A percentile compares a stretch with the other conserved stretches of the same genome.
These are phyloP conservation scores for Noctuana brunneofusca DNA, from an alignment of 2,888 invertebrate genomes.

Conservation along the genomic window DNA sequence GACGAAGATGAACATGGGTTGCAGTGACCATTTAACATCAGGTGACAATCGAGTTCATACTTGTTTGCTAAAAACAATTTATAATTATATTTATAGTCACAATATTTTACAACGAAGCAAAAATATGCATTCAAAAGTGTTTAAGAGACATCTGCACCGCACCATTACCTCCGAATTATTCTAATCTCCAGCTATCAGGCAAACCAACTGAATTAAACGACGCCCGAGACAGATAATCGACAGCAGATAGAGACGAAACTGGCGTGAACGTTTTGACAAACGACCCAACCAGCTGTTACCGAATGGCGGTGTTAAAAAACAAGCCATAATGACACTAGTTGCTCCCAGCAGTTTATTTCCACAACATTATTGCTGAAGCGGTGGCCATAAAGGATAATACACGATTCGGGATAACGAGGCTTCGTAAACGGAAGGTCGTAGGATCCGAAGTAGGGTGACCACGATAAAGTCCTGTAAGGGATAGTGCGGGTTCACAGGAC, in stretches of 20 bases:
- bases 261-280: conserved; percentile 39
- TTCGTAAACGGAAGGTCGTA: conserved; percentile 41
- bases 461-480: conserved; percentile 40
- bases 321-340: conserved; percentile 51
- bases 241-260: conserved; percentile 36
- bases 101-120: neutral
- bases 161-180: conserved; percentile 24
- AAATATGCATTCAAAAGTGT: neutral
- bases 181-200: conserved; percentile 10
- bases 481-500: conserved; percentile 33
- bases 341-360: conserved; percentile 52
- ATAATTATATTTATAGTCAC: neutral
- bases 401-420: conserved; percentile 51
- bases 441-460: conserved; percentile 43
- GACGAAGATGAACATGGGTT: too few species aligned
- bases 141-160: neutral
- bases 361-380: conserved; percentile 51
- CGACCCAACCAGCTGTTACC: conserved; percentile 39
- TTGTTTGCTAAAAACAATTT: too few species aligned
- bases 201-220: conserved; percentile 27
- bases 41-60: too few species aligned
- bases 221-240: conserved; percentile 32
- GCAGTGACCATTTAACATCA: too few species aligned
- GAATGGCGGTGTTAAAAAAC: conserved; percentile 42
- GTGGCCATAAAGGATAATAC: conserved; percentile 58